phyloP scores from a whole-genome alignment of 2,797 vertebrate species.

The Chaunax sp. region DNA sequence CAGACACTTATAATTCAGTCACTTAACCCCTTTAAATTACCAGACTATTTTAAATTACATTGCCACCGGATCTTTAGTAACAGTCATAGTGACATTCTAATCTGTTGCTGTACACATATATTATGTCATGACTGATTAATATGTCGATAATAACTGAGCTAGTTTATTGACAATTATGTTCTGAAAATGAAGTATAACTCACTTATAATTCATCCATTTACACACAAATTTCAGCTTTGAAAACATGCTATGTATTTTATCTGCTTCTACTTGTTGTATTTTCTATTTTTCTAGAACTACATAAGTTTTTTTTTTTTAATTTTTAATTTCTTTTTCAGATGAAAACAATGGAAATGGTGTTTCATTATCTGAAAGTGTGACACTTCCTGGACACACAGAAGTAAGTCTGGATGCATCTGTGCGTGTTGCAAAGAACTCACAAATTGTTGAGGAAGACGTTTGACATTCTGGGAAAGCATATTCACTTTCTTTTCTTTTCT shows the following conservation, averaged over 20 bases:
- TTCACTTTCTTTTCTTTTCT: not conserved
- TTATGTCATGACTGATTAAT: not conserved
- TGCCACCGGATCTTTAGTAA: not conserved
- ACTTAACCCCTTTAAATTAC: too few species aligned
- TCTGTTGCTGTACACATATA: not conserved
- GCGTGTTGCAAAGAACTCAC: not conserved
- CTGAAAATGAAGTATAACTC: not conserved
- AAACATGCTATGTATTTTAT: not conserved
- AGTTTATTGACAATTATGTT: not conserved
- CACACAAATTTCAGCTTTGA: not conserved
- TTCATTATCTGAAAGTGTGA: conserved; percentile 58
- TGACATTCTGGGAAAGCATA: not conserved
- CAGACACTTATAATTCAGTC: not conserved
- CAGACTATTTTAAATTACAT: not conserved
- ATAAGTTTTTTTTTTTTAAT: not conserved
- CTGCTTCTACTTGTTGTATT: not conserved
- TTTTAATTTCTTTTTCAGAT: conserved; percentile 68
- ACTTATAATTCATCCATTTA: not conserved
- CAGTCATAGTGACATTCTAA: not conserved
- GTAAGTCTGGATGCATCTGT: conserved; percentile 56
- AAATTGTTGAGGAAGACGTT: not conserved
- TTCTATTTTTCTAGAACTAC: not conserved
- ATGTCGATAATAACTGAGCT: too few species aligned
- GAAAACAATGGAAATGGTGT: conserved; percentile 73
- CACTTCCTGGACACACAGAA: conserved; percentile 75